A percentile compares a stretch with the other conserved stretches of the same genome.
Evolutionary conservation across 2,888 invertebrate species (phyloP).

Genomic region (Platypus cylindrus): DNA sequence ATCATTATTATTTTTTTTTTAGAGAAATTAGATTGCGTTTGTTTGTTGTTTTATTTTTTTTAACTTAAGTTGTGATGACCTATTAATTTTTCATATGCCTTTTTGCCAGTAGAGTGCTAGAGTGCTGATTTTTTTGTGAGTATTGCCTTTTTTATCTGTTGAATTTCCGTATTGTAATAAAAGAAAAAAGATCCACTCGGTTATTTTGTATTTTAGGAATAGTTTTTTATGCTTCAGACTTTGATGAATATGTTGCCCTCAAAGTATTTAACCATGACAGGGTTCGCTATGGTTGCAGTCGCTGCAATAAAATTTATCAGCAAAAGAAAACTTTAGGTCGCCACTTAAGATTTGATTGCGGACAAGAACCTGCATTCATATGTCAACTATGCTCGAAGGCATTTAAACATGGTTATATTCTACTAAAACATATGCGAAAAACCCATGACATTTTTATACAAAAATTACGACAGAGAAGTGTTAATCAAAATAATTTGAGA

Average conservation of each 20-base stretch:
- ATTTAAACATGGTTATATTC: constrained; percentile 30
- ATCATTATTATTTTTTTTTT: constrained; percentile 8
- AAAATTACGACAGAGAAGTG: constrained; percentile 19
- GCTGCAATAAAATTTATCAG: constrained; percentile 30
- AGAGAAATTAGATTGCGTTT: constrained; percentile 4
- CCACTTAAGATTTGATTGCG: constrained; percentile 39
- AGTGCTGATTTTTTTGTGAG: constrained; percentile 17
- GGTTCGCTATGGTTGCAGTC: constrained; percentile 29
- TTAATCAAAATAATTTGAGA: constrained; percentile 4
- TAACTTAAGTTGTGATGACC: constrained; percentile 5
- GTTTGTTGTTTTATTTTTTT: constrained; percentile 9
- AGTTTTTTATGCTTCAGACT: constrained; percentile 28
- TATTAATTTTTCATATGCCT: constrained; percentile 5
- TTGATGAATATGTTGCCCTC: constrained; percentile 30
- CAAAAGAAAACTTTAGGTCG: constrained; percentile 34
- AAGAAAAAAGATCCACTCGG: no score
- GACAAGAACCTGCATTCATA: constrained; percentile 30
- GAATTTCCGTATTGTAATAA: constrained; percentile 7
- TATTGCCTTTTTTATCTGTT: constrained; percentile 9
- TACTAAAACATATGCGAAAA: constrained; percentile 30
- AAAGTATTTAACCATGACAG: constrained; percentile 27
- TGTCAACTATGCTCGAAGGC: constrained; percentile 29
- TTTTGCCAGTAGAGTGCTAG: constrained; percentile 6
- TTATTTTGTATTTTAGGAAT: constrained; percentile 23
- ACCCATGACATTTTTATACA: constrained; percentile 27